Conservation (phyloP, 2,797 vertebrate genomes). For the Oreortyx pictus region DNA sequence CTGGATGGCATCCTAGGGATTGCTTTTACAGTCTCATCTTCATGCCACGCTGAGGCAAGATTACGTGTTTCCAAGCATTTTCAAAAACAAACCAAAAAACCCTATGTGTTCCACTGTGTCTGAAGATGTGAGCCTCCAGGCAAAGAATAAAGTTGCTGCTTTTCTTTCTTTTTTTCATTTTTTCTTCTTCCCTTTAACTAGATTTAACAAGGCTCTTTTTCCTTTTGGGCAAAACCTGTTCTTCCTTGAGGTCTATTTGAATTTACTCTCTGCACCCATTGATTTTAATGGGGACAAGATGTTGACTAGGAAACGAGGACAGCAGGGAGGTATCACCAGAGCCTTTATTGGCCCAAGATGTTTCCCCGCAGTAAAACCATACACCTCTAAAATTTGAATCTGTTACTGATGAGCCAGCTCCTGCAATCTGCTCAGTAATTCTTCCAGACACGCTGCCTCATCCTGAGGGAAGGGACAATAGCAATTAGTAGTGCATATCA, state of each 20-base stretch:
- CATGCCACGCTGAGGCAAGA: neutral
- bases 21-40: neutral
- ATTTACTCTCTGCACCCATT: neutral
- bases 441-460: neutral
- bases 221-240: neutral
- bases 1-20: neutral
- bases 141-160: neutral
- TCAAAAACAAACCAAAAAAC: neutral
- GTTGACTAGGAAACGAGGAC: neutral
- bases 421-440: neutral
- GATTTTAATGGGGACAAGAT: neutral
- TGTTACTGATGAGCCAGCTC: neutral
- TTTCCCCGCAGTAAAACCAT: neutral
- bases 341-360: neutral
- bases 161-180: neutral
- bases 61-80: accelerated
- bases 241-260: neutral
- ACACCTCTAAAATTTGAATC: neutral
- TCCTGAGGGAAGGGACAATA: neutral
- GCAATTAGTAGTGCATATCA: neutral
- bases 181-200: neutral
- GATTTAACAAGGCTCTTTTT: neutral
- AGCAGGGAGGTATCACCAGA: neutral
- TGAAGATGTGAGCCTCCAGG: neutral
- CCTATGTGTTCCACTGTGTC: neutral